A percentile compares a stretch with the other conserved stretches of the same genome.
Evolutionary conservation across 1,140 invertebrate species (phyloP).

Genomic region (Diorhabda carinulata): DNA sequence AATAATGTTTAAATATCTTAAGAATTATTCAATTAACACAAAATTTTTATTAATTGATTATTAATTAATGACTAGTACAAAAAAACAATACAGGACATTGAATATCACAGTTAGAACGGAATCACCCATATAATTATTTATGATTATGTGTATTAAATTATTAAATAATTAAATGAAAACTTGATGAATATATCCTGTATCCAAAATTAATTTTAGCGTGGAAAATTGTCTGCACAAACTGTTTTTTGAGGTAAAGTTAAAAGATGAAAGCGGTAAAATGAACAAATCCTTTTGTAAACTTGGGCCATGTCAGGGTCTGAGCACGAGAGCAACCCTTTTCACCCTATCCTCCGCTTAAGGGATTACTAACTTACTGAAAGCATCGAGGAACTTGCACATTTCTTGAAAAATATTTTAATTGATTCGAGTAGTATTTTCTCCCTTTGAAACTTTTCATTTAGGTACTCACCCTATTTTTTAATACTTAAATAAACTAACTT

Average conservation of each 20-base stretch:
- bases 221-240: not conserved
- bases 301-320: not conserved
- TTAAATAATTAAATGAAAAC: no score
- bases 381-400: not conserved
- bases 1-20: no score
- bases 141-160: no score
- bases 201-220: not conserved
- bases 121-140: no score
- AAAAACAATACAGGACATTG: no score
- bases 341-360: not conserved
- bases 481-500: not conserved
- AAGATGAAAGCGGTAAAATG: constrained; percentile 2
- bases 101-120: no score
- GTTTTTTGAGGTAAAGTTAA: constrained; percentile 2
- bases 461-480: not conserved
- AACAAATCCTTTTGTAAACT: constrained; percentile 1
- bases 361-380: not conserved
- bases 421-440: not conserved
- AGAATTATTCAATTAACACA: no score
- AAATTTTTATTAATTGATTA: no score
- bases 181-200: no score
- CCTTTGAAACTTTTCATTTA: not conserved
- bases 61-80: no score
- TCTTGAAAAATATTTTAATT: constrained; percentile 3
- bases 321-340: not conserved